Evolutionary conservation across 2,113 vertebrate species (phyloP).

Genomic region (Calyptomena viridis): DNA sequence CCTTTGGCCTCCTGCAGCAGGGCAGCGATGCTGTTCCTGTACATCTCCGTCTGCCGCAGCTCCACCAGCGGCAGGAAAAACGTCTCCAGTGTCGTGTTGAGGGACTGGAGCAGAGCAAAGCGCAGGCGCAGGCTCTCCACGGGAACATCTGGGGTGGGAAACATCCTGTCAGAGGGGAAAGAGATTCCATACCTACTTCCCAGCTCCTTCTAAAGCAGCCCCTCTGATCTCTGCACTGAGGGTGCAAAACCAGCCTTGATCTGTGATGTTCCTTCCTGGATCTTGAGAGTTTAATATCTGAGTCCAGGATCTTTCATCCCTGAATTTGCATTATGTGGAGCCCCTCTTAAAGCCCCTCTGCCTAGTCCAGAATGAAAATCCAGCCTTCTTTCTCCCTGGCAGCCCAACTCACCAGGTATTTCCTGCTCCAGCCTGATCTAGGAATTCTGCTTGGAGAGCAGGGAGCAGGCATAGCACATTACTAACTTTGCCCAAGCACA

Average conservation of each 20-base stretch:
- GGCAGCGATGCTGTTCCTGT: conserved; percentile 87
- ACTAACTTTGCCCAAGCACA: background rate
- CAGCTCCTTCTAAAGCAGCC: background rate
- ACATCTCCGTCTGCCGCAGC: conserved; percentile 87
- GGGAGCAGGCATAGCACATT: background rate
- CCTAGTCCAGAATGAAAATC: too few species aligned
- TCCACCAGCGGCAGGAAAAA: conserved; percentile 96
- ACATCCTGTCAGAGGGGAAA: background rate
- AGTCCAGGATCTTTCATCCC: background rate
- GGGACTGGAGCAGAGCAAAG: conserved; percentile 94
- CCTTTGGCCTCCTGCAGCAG: conserved; percentile 93
- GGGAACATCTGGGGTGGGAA: conserved; percentile 78
- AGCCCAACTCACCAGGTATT: background rate
- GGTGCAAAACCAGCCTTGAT: fast-evolving
- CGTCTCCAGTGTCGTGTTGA: conserved; percentile 92
- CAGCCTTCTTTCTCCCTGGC: background rate
- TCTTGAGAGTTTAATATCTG: fast-evolving
- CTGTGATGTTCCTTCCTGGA: background rate
- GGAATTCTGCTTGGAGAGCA: background rate
- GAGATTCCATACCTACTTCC: background rate
- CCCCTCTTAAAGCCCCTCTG: background rate
- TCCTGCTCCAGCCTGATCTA: background rate
- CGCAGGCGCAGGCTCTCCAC: conserved; percentile 91
- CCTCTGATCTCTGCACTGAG: background rate
- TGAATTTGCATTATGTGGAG: background rate